phyloP scores from a whole-genome alignment of 1,140 invertebrate genomes.

The Eueides isabella region DNA sequence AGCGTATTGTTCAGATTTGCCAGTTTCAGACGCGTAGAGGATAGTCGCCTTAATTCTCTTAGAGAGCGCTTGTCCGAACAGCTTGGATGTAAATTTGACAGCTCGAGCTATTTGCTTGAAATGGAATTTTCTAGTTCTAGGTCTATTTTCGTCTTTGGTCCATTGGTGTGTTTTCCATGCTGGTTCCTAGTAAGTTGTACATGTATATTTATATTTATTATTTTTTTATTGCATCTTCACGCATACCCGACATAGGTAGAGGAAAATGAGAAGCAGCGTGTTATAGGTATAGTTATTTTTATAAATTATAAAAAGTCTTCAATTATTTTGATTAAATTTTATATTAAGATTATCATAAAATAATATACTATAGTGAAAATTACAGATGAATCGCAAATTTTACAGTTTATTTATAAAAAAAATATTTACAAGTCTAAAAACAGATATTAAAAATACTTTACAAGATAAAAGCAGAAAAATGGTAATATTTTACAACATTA shows the following conservation, averaged over 20 bases:
- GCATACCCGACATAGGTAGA: neutral
- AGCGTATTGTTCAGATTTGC: conserved; percentile 97
- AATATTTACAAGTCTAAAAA: too few relatives aligned
- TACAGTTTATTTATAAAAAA: too few relatives aligned
- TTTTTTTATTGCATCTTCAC: neutral
- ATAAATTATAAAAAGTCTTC: too few relatives aligned
- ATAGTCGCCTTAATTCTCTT: conserved; percentile 96
- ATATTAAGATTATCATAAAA: too few relatives aligned
- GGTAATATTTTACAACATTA: too few relatives aligned
- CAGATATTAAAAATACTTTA: too few relatives aligned
- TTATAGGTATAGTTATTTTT: too few relatives aligned
- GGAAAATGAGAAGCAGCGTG: too few relatives aligned
- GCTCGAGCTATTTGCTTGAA: conserved; percentile 98
- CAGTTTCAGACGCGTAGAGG: conserved; percentile 96
- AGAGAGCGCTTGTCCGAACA: conserved; percentile 96
- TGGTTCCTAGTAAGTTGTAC: conserved; percentile 84
- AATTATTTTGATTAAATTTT: too few relatives aligned
- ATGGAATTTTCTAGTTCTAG: conserved; percentile 92
- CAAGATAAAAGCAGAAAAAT: too few relatives aligned
- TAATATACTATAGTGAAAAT: too few relatives aligned
- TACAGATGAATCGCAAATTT: too few relatives aligned
- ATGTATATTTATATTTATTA: neutral
- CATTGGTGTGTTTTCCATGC: conserved; percentile 96
- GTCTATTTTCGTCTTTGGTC: conserved; percentile 87
- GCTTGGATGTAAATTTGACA: conserved; percentile 97